These are phyloP conservation scores for Psilopogon haemacephalus DNA, from an alignment of 2,113 vertebrate genomes.

Conservation along the genomic window DNA sequence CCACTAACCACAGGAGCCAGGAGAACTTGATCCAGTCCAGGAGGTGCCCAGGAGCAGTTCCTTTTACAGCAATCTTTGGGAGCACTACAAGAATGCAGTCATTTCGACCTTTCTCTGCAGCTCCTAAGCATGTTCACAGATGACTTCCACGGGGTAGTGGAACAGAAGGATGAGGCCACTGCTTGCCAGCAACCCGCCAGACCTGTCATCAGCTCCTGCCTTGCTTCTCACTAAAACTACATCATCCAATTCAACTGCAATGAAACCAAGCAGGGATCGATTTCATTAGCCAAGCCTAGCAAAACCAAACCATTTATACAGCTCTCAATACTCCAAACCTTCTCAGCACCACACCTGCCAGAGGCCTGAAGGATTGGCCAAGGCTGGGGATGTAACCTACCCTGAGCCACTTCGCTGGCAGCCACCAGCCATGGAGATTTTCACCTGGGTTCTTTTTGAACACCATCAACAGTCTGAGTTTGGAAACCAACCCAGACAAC, in stretches of 20 bases:
- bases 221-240: background rate
- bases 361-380: background rate
- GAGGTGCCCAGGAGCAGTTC: background rate
- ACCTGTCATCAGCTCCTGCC: background rate
- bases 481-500: background rate
- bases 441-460: background rate
- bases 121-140: rapidly evolving
- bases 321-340: background rate
- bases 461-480: background rate
- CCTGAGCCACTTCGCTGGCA: background rate
- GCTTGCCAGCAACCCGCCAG: background rate
- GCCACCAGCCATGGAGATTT: background rate
- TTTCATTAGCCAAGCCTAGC: background rate
- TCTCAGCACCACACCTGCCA: background rate
- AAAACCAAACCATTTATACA: background rate
- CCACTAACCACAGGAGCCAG: background rate
- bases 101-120: background rate
- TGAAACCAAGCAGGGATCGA: background rate
- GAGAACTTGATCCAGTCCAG: background rate
- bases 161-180: rapidly evolving
- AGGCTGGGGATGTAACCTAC: background rate
- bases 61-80: background rate
- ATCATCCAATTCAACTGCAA: background rate
- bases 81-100: rapidly evolving
- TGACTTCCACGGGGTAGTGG: rapidly evolving